Conservation (phyloP, 2,113 vertebrate species). For the Corythornis vintsioides region DNA sequence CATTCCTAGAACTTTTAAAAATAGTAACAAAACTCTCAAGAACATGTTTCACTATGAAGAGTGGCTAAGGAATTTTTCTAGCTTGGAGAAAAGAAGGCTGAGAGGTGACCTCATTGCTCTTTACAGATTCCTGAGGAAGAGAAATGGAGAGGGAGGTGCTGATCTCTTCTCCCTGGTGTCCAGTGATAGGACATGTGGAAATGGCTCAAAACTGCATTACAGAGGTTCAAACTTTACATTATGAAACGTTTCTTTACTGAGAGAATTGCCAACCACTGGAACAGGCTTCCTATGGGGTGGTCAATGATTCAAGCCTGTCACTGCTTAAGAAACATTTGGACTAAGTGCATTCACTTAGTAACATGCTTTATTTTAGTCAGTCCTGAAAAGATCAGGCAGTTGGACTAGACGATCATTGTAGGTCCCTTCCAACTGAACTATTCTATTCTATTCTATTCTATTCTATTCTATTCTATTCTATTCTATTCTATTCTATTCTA, state of each 20-base stretch:
- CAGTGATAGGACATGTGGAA: accelerated
- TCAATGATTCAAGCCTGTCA: not conserved
- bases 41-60: not conserved
- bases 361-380: not conserved
- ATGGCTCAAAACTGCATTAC: not conserved
- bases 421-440: not conserved
- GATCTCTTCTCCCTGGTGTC: not conserved
- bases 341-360: not conserved
- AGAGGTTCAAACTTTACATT: not conserved
- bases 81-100: not conserved
- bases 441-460: not conserved
- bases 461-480: too few species aligned
- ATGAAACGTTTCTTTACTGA: not conserved
- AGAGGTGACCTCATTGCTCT: not conserved
- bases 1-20: not conserved
- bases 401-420: accelerated
- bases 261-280: not conserved
- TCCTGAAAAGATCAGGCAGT: not conserved
- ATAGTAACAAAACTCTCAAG: not conserved
- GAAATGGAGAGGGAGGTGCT: not conserved
- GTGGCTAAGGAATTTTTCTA: not conserved
- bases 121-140: not conserved
- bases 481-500: not conserved
- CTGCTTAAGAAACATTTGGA: not conserved
- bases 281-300: not conserved